Percentiles rank a stretch among this genome's conserved stretches.
Evolutionary conservation across 2,888 invertebrate species (phyloP).

Genomic region (Microctonus aethiopoides): DNA sequence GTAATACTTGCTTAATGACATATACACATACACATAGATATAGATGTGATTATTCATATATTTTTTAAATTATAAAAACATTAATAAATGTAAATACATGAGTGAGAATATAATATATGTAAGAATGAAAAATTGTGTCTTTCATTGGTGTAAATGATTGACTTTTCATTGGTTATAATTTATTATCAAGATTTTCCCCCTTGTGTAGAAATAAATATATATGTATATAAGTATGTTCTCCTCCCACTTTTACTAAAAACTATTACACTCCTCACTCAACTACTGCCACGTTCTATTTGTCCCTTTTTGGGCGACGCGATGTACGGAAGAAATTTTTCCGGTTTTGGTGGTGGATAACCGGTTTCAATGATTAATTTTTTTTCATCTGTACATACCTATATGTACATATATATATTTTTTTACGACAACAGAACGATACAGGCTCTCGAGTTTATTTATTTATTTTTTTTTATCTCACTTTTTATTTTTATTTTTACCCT

Average conservation of each 20-base stretch:
- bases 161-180: not conserved
- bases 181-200: not conserved
- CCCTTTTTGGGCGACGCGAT: conserved; percentile 58
- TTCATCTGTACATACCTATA: not conserved
- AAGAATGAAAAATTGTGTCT: conserved; percentile 1
- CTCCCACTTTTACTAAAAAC: not conserved
- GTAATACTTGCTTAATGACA: conserved; percentile 21
- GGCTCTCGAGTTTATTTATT: conserved; percentile 3
- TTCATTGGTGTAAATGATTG: not conserved
- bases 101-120: not conserved
- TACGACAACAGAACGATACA: conserved; percentile 19
- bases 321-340: conserved; percentile 63
- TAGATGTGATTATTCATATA: too few species aligned
- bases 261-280: conserved; percentile 45
- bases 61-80: conserved; percentile 20
- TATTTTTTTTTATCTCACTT: conserved; percentile 39
- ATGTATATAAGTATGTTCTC: not conserved
- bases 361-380: conserved; percentile 45
- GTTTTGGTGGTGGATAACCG: conserved; percentile 61
- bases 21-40: not conserved
- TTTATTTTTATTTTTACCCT: conserved; percentile 43
- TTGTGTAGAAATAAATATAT: too few species aligned
- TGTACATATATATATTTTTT: too few species aligned
- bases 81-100: not conserved
- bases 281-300: conserved; percentile 62